phyloP scores from a whole-genome alignment of 2,113 vertebrate species.

The Psittacula cyanocephala region DNA sequence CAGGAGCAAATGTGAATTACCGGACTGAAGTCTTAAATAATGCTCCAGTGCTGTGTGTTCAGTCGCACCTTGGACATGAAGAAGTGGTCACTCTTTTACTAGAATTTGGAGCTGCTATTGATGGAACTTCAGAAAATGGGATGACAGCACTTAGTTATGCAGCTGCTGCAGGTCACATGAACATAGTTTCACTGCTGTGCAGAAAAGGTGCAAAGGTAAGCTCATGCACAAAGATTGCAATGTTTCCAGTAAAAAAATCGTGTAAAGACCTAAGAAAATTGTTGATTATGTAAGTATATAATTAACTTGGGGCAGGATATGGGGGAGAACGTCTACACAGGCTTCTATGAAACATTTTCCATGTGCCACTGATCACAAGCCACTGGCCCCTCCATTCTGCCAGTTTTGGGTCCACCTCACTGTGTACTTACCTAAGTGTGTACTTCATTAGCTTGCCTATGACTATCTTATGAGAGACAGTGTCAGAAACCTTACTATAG shows the following conservation, averaged over 20 bases:
- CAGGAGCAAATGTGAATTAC: slow-evolving; percentile 94
- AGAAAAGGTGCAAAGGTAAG: slow-evolving; percentile 89
- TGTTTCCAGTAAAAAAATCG: not conserved
- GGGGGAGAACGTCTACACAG: not conserved
- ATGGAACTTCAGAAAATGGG: slow-evolving; percentile 87
- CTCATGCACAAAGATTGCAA: no score
- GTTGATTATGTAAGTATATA: not conserved
- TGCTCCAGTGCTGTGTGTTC: slow-evolving; percentile 91
- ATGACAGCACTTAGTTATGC: slow-evolving; percentile 91
- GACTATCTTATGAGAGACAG: not conserved
- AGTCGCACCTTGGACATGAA: slow-evolving; percentile 93
- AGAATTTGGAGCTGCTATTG: slow-evolving; percentile 88
- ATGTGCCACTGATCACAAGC: accelerated
- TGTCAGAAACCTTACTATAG: not conserved
- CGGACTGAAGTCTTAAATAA: slow-evolving; percentile 95
- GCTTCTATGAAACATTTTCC: not conserved
- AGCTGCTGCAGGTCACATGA: slow-evolving; percentile 89
- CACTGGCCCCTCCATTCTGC: not conserved
- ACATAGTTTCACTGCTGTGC: slow-evolving; percentile 85
- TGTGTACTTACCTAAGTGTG: accelerated
- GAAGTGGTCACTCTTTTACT: slow-evolving; percentile 89
- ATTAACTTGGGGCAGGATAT: not conserved
- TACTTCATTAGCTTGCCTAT: not conserved
- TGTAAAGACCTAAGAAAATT: not conserved
- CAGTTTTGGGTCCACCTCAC: not conserved